These are phyloP conservation scores for Dryadula phaetusa DNA, from an alignment of 2,888 invertebrate genomes.

Conservation along the genomic window DNA sequence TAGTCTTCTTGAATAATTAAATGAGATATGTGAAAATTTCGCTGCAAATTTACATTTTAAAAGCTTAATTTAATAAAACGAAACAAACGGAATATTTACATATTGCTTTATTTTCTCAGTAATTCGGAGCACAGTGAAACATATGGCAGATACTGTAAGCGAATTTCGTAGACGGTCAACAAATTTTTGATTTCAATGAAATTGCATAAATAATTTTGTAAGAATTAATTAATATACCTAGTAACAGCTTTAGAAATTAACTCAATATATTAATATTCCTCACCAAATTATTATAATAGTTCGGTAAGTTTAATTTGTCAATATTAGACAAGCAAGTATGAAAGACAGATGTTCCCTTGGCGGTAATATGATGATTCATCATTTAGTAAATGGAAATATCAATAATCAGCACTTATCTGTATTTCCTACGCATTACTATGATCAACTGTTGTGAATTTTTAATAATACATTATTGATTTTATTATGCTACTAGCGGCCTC, in stretches of 20 bases:
- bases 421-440: neutral
- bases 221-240: neutral
- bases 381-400: conserved; percentile 9
- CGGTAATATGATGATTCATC: conserved; percentile 4
- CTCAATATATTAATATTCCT: neutral
- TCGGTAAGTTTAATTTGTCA: neutral
- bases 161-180: neutral
- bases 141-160: too few species aligned
- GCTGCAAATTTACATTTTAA: neutral
- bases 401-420: neutral
- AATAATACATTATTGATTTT: too few species aligned
- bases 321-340: neutral
- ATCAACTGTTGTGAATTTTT: neutral
- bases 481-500: too few species aligned
- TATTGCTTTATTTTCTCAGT: neutral
- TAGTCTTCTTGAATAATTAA: neutral
- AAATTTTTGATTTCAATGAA: neutral
- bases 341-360: neutral
- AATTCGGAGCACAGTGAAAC: neutral
- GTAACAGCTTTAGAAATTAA: neutral
- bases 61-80: neutral
- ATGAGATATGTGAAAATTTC: neutral
- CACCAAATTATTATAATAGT: neutral
- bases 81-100: neutral
- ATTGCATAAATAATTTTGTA: neutral